phyloP scores from a whole-genome alignment of 2,888 invertebrate genomes.

The Zygogramma bicolorata region DNA sequence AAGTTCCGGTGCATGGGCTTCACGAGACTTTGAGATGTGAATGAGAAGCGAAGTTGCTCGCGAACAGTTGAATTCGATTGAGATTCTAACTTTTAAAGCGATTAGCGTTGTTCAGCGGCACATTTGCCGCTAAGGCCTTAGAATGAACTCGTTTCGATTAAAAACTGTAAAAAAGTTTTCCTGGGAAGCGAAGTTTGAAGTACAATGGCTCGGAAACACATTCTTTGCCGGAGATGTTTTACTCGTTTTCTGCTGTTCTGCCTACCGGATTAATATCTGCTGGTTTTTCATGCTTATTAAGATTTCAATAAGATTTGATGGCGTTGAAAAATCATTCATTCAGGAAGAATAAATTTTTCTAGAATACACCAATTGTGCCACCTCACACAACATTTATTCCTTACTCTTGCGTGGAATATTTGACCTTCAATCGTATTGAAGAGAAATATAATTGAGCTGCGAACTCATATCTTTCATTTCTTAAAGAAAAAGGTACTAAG shows the following conservation, averaged over 20 bases:
- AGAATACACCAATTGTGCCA: too few species aligned
- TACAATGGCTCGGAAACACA: background rate
- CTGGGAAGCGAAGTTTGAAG: background rate
- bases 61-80: background rate
- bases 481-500: too few species aligned
- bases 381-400: too few species aligned
- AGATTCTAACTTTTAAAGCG: background rate
- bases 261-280: too few species aligned
- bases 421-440: too few species aligned
- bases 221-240: background rate
- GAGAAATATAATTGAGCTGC: too few species aligned
- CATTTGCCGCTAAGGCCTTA: background rate
- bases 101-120: background rate
- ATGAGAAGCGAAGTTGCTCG: background rate
- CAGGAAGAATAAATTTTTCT: too few species aligned
- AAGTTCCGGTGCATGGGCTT: background rate
- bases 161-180: background rate
- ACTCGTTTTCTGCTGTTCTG: background rate
- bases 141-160: background rate
- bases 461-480: too few species aligned
- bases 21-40: background rate
- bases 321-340: too few species aligned
- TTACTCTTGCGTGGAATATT: too few species aligned
- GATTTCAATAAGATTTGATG: too few species aligned
- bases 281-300: too few species aligned